Percentiles rank a stretch among this genome's conserved stretches.
These are phyloP conservation scores for Albula goreensis DNA, from an alignment of 2,113 vertebrate species.

Conservation along the genomic window DNA sequence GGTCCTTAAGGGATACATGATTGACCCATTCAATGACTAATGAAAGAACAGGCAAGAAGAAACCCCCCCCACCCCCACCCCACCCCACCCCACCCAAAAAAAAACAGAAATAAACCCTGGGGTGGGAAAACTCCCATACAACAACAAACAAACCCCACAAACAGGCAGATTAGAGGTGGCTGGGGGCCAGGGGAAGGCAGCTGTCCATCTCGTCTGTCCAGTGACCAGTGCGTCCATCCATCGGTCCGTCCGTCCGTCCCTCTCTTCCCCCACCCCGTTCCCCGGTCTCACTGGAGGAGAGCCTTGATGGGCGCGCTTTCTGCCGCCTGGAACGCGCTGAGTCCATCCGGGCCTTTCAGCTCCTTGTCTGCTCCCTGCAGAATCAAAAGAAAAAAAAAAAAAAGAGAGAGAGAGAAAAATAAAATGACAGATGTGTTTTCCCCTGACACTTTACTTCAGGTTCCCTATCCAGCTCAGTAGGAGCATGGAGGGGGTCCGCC, in stretches of 20 bases:
- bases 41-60: slow-evolving; percentile 47
- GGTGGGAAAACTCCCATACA: slow-evolving; percentile 35
- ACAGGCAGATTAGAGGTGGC: slow-evolving; percentile 83
- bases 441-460: not conserved
- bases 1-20: slow-evolving; percentile 57
- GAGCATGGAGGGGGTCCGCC: too few relatives aligned
- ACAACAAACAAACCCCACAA: slow-evolving; percentile 57
- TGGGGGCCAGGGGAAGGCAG: slow-evolving; percentile 78
- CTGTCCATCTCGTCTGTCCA: slow-evolving; percentile 67
- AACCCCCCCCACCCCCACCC: slow-evolving; percentile 18
- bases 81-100: slow-evolving; percentile 32
- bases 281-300: slow-evolving; percentile 82
- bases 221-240: slow-evolving; percentile 56
- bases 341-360: slow-evolving; percentile 81
- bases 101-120: slow-evolving; percentile 70
- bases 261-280: slow-evolving; percentile 34
- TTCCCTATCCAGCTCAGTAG: not conserved
- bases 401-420: too few relatives aligned
- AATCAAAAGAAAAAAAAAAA: slow-evolving; percentile 45
- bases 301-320: slow-evolving; percentile 85
- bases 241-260: slow-evolving; percentile 40
- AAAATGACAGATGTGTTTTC: too few relatives aligned
- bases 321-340: slow-evolving; percentile 81
- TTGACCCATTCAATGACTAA: slow-evolving; percentile 52
- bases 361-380: slow-evolving; percentile 90